These are phyloP conservation scores for Erythrocercus mccallii DNA, from an alignment of 2,113 vertebrate species.

Conservation along the genomic window DNA sequence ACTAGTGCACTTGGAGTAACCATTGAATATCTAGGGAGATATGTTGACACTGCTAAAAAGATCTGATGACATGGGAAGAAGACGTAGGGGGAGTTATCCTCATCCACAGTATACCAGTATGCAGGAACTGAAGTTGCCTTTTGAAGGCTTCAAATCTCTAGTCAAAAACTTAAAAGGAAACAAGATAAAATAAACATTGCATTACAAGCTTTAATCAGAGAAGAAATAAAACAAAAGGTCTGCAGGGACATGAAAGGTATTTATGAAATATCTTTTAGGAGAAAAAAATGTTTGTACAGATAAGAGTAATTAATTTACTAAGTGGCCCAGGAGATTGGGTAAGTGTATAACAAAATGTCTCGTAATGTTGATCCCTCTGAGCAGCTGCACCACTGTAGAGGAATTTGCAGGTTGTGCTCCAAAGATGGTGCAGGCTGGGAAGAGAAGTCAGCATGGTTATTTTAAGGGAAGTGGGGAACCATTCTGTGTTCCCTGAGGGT, in stretches of 20 bases:
- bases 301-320: background rate
- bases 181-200: background rate
- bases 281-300: background rate
- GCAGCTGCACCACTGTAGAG: background rate
- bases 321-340: background rate
- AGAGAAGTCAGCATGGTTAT: accelerated
- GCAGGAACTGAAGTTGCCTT: background rate
- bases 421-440: background rate
- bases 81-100: background rate
- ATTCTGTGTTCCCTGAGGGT: background rate
- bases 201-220: background rate
- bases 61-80: background rate
- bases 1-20: background rate
- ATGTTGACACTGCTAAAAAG: background rate
- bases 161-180: background rate
- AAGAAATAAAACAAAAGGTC: background rate
- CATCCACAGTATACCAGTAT: background rate
- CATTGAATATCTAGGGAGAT: background rate
- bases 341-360: background rate
- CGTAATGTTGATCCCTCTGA: background rate
- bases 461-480: background rate
- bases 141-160: background rate
- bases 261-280: background rate
- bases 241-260: background rate
- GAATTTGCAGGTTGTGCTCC: background rate